Evolutionary conservation across 2,888 invertebrate genomes (phyloP).

Genomic region (Drosophila atripex): DNA sequence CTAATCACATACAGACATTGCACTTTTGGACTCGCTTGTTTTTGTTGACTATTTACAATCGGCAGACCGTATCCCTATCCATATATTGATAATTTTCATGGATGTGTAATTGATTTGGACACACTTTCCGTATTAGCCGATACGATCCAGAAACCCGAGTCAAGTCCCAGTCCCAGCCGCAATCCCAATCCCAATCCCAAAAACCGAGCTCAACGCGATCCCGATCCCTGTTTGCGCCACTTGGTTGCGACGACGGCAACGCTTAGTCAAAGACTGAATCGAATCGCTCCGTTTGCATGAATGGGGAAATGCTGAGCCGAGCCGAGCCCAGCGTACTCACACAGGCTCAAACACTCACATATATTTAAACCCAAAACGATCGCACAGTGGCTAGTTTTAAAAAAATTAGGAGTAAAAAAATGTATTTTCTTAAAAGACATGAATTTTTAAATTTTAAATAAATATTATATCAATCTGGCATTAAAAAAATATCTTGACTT

Average conservation of each 20-base stretch:
- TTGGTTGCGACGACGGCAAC: constrained; percentile 46
- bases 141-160: constrained; percentile 2
- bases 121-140: not conserved
- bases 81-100: constrained; percentile 3
- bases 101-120: not conserved
- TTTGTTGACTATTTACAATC: constrained; percentile 38
- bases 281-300: constrained; percentile 41
- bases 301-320: constrained; percentile 39
- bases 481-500: too few species aligned
- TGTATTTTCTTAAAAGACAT: not conserved
- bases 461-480: too few species aligned
- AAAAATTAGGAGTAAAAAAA: not conserved
- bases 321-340: constrained; percentile 39
- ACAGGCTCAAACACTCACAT: constrained; percentile 26
- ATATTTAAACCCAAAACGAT: constrained; percentile 33
- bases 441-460: not conserved
- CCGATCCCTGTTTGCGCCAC: constrained; percentile 36
- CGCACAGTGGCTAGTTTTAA: constrained; percentile 1
- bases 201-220: constrained; percentile 14
- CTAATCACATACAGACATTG: constrained; percentile 71
- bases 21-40: constrained; percentile 63
- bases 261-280: constrained; percentile 75
- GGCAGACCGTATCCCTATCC: constrained; percentile 62
- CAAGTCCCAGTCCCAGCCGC: constrained; percentile 4
- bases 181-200: constrained; percentile 13